Base-by-base conservation (phyloP, 2,113 vertebrate genomes). In the Dicerorhinus sumatrensis region DNA sequence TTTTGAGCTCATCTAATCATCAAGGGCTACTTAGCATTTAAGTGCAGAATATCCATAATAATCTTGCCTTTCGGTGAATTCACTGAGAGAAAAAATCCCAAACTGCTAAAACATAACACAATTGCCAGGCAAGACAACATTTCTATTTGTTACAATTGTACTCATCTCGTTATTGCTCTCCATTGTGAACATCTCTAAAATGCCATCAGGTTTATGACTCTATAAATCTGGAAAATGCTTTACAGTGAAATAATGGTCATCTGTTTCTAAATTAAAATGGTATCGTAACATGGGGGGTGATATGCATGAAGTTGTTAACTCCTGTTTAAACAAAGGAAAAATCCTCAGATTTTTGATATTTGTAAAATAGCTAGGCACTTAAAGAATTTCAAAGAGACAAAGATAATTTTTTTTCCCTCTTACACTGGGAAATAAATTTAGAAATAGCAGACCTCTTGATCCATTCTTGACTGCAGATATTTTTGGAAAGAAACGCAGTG, bases 181-280 rank as follows among this genome's bases (percentile, higher is more conserved):
- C 85, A 94, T 91, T 81, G 33, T 98, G 97, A 98, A 17, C 54
- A 94, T 85, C 39, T n/a, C 72, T 96, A 96, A 98, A 98, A 85
- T 75, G 90, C 84, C 65, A 97, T 94, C 56, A 97, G 18, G 17
- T 98, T 98, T 98, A 98, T 96, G 97, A 94, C 65, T 96, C 76
- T 75, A 98, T 98, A 98, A 98, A 98, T 98, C 87, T 98, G 58
- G 58, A 93, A 94, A 98, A 97, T 97, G 56, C 4, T 96, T 98
- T 96, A 96, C 58, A 94, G 77, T 96, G 92, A 96, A 98, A 98
- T 96, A 97, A 97, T 80, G 87, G 87, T 98, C 86, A 98, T 97
- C 92, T 98, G 56, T 76, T 98, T 98, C 89, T 97, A 98, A 98
- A 98, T 97, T 97, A 97, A 96, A 98, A 96, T 46, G 54, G 1